Conservation (phyloP, 2,888 invertebrate species). For the Mylabris sibirica region DNA sequence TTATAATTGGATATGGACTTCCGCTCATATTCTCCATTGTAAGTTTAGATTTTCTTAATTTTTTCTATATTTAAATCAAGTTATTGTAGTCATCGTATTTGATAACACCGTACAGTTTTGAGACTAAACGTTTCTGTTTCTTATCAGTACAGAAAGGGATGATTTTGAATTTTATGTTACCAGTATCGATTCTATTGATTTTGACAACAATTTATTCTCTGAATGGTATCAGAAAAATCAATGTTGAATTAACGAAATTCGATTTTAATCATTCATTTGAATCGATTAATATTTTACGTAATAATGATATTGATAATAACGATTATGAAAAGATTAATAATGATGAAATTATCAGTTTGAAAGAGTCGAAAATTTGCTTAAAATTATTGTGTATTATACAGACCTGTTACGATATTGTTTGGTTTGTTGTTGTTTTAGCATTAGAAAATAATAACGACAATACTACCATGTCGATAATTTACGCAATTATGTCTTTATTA, state of each 20-base stretch:
- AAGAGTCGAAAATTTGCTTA: constrained; percentile 68
- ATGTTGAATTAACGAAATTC: constrained; percentile 58
- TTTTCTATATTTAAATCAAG: not conserved
- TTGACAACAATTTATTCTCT: constrained; percentile 70
- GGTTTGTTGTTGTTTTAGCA: constrained; percentile 78
- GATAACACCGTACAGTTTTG: constrained; percentile 74
- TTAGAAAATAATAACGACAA: constrained; percentile 71
- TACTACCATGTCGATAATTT: constrained; percentile 68
- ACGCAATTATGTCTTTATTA: constrained; percentile 65
- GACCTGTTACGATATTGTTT: constrained; percentile 75
- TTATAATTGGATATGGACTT: constrained; percentile 69
- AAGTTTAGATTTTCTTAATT: constrained; percentile 49
- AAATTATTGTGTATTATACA: constrained; percentile 73
- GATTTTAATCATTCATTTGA: constrained; percentile 58
- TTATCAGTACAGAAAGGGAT: constrained; percentile 80
- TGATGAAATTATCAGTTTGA: constrained; percentile 60
- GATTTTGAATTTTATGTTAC: constrained; percentile 79
- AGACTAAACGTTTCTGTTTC: constrained; percentile 78
- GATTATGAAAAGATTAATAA: constrained; percentile 44
- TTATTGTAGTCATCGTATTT: constrained; percentile 66
- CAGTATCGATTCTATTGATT: constrained; percentile 72
- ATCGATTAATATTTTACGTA: constrained; percentile 54
- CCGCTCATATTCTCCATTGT: constrained; percentile 74
- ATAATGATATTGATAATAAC: constrained; percentile 51
- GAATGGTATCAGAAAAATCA: constrained; percentile 63